A percentile compares a stretch with the other conserved stretches of the same genome.
Evolutionary conservation across 2,797 vertebrate species (phyloP).

Genomic region (Mormyrops boulengeri): DNA sequence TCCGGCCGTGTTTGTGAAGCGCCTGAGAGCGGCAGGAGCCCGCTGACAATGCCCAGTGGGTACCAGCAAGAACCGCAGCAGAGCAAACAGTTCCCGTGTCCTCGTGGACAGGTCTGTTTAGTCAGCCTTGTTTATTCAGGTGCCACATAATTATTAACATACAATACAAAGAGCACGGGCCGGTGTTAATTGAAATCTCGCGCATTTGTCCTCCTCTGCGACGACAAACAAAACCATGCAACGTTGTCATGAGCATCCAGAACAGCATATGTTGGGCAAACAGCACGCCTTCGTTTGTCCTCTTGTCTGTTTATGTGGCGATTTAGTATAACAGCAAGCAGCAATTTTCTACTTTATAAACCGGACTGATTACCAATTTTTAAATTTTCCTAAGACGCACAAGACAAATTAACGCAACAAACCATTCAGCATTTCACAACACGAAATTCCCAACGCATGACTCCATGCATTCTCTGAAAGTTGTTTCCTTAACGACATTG

Average conservation of each 20-base stretch:
- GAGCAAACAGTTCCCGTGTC: conserved; percentile 56
- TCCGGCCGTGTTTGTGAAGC: conserved; percentile 53
- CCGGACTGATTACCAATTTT: background rate
- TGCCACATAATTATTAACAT: conserved; percentile 43
- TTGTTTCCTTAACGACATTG: background rate
- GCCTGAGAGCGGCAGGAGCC: conserved; percentile 7
- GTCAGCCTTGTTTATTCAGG: conserved; percentile 51
- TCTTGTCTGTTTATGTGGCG: background rate
- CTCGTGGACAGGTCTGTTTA: conserved; percentile 43
- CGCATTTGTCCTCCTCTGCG: background rate
- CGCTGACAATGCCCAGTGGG: conserved; percentile 35
- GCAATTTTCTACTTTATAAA: background rate
- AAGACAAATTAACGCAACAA: background rate
- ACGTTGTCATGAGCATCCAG: background rate
- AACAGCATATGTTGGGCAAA: background rate
- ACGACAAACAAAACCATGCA: conserved; percentile 17
- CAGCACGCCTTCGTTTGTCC: background rate
- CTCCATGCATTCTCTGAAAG: background rate
- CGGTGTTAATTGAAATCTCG: conserved; percentile 30
- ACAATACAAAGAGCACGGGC: conserved; percentile 26
- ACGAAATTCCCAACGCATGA: background rate
- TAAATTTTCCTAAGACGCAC: background rate
- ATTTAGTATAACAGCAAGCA: background rate
- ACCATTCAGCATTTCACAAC: background rate
- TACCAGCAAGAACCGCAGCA: conserved; percentile 46